A percentile compares a stretch with the other conserved stretches of the same genome.
Evolutionary conservation across 2,797 vertebrate genomes (phyloP).

Genomic region (Hypotaenidia philippensis): DNA sequence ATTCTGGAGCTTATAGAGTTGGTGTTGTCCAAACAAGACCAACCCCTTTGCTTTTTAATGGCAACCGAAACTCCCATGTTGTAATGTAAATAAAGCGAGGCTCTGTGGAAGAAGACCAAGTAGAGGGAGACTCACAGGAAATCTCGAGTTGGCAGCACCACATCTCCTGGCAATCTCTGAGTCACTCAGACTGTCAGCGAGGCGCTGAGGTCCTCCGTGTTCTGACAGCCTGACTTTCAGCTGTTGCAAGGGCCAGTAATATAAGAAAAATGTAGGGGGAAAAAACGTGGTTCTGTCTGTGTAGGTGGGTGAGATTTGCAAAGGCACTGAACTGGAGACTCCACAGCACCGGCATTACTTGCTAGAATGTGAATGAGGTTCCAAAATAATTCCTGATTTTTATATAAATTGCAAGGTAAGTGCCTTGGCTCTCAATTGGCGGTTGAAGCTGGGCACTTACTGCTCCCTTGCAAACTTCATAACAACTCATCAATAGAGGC

Average conservation of each 20-base stretch:
- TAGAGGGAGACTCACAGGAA: neutral
- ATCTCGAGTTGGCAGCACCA: neutral
- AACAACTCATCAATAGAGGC: neutral
- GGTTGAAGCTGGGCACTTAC: neutral
- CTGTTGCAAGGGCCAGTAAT: neutral
- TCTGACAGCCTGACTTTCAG: neutral
- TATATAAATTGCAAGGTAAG: neutral
- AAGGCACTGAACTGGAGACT: neutral
- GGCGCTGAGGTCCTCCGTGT: neutral
- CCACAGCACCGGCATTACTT: neutral
- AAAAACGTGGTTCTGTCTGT: neutral
- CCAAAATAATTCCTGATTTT: neutral
- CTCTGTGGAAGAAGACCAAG: neutral
- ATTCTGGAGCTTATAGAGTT: neutral
- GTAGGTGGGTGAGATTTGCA: neutral
- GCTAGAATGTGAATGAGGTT: neutral
- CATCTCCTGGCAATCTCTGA: neutral
- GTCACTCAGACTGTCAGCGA: neutral
- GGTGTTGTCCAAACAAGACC: neutral
- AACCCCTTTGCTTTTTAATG: neutral
- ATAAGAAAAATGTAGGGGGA: neutral
- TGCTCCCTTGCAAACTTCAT: neutral
- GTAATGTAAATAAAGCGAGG: neutral
- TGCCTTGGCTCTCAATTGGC: neutral
- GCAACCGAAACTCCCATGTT: neutral